These are phyloP conservation scores for Beris chalybata DNA, from an alignment of 2,888 invertebrate genomes.

Conservation along the genomic window DNA sequence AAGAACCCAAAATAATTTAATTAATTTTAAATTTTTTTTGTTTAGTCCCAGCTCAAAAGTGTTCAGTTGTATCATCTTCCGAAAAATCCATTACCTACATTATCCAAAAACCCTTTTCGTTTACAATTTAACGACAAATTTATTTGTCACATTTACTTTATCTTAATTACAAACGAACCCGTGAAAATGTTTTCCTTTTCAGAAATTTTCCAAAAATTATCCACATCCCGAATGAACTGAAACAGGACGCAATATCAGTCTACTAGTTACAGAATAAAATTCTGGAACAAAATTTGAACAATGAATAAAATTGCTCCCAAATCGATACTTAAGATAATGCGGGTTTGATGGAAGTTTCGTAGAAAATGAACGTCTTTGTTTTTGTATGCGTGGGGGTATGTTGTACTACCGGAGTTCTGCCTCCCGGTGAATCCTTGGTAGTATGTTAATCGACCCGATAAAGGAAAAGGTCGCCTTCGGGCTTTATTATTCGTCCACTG, in stretches of 20 bases:
- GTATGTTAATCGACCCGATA: conserved; percentile 36
- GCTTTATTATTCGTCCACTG: conserved; percentile 33
- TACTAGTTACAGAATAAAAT: neutral
- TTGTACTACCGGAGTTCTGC: neutral
- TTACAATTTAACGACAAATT: no score
- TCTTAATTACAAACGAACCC: conserved; percentile 16
- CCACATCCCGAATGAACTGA: neutral
- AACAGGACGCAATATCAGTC: neutral
- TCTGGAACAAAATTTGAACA: conserved; percentile 21
- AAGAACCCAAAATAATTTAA: no score
- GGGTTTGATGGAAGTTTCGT: conserved; percentile 35
- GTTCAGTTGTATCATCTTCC: no score
- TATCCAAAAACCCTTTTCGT: no score
- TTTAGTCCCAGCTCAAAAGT: no score
- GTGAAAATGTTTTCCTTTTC: neutral
- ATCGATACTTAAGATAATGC: conserved; percentile 38
- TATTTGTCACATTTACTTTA: conserved; percentile 2
- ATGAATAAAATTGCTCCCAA: conserved; percentile 35
- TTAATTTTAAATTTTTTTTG: no score
- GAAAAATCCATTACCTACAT: no score
- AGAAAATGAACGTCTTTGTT: conserved; percentile 32
- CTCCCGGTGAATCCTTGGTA: conserved; percentile 19
- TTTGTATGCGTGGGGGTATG: neutral
- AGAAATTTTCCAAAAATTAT: neutral
- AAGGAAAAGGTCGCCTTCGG: conserved; percentile 31